These are phyloP conservation scores for Gouania willdenowi DNA, from an alignment of 2,797 vertebrate species.

Conservation along the genomic window DNA sequence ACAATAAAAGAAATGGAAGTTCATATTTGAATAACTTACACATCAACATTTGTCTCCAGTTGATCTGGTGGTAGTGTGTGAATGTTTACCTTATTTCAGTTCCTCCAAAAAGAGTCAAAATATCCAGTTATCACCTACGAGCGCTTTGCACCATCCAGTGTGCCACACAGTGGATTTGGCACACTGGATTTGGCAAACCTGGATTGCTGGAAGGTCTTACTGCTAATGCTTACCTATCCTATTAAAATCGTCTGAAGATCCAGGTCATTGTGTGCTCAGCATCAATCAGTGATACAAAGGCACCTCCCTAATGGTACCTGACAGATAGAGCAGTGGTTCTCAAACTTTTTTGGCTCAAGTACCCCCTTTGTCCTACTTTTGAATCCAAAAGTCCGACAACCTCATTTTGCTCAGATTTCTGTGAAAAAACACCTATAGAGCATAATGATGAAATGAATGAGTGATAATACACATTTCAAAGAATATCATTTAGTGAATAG, in stretches of 20 bases:
- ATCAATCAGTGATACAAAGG: constrained; percentile 35
- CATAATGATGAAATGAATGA: too few relatives aligned
- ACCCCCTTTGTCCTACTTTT: too few relatives aligned
- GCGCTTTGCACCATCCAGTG: constrained; percentile 54
- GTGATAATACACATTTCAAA: too few relatives aligned
- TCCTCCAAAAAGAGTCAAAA: constrained; percentile 50
- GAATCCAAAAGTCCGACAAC: too few relatives aligned
- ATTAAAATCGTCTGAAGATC: constrained; percentile 71
- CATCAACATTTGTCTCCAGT: background rate
- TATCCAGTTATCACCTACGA: constrained; percentile 46
- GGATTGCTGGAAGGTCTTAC: constrained; percentile 61
- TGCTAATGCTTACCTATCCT: constrained; percentile 76
- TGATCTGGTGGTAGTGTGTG: constrained; percentile 3
- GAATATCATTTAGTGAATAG: too few relatives aligned
- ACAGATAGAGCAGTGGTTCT: too few relatives aligned
- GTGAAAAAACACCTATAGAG: too few relatives aligned
- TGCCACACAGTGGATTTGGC: constrained; percentile 73
- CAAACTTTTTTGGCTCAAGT: too few relatives aligned
- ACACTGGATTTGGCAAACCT: constrained; percentile 70
- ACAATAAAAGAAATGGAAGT: background rate
- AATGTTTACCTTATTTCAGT: constrained; percentile 56
- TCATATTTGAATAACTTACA: too few relatives aligned
- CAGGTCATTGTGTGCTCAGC: constrained; percentile 77
- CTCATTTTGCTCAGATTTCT: too few relatives aligned
- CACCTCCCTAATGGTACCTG: constrained; percentile 51